Evolutionary conservation across 2,888 invertebrate genomes (phyloP).

Genomic region (Drosophila nr. perissopoda): DNA sequence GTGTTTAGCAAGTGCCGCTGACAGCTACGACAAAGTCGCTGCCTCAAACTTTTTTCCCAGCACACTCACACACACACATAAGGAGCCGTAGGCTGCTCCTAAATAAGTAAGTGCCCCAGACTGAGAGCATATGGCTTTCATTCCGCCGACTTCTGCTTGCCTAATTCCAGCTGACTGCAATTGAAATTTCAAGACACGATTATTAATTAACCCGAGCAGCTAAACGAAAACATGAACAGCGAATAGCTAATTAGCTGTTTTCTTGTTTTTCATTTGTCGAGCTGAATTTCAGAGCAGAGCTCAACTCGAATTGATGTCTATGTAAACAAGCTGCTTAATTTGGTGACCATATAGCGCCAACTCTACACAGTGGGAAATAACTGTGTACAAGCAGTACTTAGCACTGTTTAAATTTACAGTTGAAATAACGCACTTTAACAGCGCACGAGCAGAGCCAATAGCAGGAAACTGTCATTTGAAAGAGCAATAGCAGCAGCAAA

Average conservation of each 20-base stretch:
- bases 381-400: not conserved
- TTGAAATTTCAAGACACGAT: conserved; percentile 69
- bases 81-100: conserved; percentile 8
- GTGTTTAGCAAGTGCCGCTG: conserved; percentile 69
- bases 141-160: not conserved
- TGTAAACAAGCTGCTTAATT: not conserved
- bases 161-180: conserved; percentile 33
- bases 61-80: conserved; percentile 14
- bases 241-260: conserved; percentile 36
- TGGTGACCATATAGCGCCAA: not conserved
- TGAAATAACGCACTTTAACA: not conserved
- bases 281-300: not conserved
- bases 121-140: conserved; percentile 15
- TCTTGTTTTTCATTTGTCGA: conserved; percentile 8
- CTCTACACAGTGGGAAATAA: not conserved
- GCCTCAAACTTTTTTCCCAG: conserved; percentile 44
- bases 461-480: not conserved
- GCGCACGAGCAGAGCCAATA: not conserved
- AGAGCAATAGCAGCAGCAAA: not conserved
- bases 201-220: conserved; percentile 61
- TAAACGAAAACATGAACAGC: conserved; percentile 20
- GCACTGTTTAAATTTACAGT: not conserved
- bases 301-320: not conserved
- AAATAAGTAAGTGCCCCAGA: conserved; percentile 11
- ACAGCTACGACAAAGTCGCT: conserved; percentile 47